Percentiles rank a stretch among this genome's conserved stretches.
Conservation (phyloP, 2,113 vertebrate genomes). For the Tringa solitaria region DNA sequence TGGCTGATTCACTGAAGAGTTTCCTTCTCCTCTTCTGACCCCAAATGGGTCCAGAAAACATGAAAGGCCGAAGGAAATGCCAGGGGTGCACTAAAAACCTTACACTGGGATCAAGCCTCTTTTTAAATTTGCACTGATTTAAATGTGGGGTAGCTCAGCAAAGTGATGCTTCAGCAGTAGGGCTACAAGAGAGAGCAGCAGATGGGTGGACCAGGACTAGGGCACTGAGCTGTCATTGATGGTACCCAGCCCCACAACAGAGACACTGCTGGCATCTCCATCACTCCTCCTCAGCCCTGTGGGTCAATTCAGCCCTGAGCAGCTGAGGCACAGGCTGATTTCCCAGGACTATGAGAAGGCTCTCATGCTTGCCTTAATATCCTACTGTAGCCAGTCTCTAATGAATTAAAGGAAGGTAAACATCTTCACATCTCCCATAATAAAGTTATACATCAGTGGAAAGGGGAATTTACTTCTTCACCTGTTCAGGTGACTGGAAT, state of each 20-base stretch:
- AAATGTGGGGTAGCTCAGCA: background rate
- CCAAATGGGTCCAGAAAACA: background rate
- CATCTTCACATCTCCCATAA: background rate
- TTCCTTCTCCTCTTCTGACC: background rate
- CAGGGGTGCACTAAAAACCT: background rate
- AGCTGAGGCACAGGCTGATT: background rate
- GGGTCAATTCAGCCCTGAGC: background rate
- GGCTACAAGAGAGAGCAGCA: background rate
- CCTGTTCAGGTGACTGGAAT: background rate
- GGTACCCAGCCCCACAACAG: background rate
- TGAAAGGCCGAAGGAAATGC: background rate
- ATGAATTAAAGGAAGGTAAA: background rate
- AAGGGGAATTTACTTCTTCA: background rate
- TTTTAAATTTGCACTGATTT: background rate
- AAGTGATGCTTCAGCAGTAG: rapidly evolving
- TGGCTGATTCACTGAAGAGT: background rate
- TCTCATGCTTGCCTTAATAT: background rate
- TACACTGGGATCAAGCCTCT: rapidly evolving
- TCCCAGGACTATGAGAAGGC: background rate
- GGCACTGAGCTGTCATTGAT: background rate
- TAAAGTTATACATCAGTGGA: background rate
- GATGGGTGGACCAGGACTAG: background rate
- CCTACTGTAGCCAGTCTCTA: background rate
- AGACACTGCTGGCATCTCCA: background rate
- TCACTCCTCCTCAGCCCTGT: background rate